A percentile compares a stretch with the other conserved stretches of the same genome.
These are phyloP conservation scores for Ophonus ardosiacus DNA, from an alignment of 2,888 invertebrate species.

Conservation along the genomic window DNA sequence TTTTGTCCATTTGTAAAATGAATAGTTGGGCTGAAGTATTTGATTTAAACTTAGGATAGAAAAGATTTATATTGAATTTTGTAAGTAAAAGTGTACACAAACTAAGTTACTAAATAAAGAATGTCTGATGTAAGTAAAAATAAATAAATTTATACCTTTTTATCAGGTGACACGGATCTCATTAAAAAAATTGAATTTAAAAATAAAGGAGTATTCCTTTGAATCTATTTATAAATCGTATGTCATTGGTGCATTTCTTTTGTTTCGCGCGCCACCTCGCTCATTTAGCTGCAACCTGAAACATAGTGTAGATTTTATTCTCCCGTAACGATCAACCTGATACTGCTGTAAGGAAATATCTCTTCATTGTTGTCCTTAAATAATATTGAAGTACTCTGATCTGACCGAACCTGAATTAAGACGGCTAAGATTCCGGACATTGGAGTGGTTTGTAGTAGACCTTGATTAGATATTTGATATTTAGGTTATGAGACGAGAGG, in stretches of 20 bases:
- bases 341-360: slow-evolving; percentile 39
- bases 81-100: no score
- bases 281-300: slow-evolving; percentile 33
- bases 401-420: background rate
- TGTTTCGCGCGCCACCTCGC: background rate
- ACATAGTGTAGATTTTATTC: background rate
- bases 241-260: slow-evolving; percentile 7
- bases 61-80: no score
- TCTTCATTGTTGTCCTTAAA: slow-evolving; percentile 27
- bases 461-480: slow-evolving; percentile 19
- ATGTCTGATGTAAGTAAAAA: no score
- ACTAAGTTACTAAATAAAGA: no score
- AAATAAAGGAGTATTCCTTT: background rate
- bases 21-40: no score
- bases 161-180: no score
- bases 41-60: no score
- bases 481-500: background rate
- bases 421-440: background rate
- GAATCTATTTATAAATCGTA: background rate
- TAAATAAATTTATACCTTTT: no score
- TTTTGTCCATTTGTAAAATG: no score
- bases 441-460: slow-evolving; percentile 19
- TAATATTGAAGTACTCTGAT: slow-evolving; percentile 9
- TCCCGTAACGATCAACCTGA: slow-evolving; percentile 58
- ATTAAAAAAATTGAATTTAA: background rate